Base-by-base conservation (phyloP, 2,113 vertebrate genomes). In the Seriola rivoliana region DNA sequence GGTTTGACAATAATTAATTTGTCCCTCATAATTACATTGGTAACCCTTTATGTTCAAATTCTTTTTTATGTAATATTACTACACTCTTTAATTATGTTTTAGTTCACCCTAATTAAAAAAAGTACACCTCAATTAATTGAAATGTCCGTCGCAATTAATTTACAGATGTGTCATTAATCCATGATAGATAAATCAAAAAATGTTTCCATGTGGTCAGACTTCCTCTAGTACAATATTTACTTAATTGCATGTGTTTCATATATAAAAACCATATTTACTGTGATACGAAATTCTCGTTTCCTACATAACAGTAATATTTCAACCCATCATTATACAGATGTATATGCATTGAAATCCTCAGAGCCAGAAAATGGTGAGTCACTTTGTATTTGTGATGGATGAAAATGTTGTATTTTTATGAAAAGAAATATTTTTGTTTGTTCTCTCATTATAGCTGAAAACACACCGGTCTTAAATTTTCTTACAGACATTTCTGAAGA, bases 131-230 rank as follows among this genome's bases (percentile, higher is more conserved):
- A 44, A 55, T 75, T 64, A 55, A 57, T 60, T 25, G 14, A 25
- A 4, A 73, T 66, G 50, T 11, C 8, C 19, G n/a, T 65, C 16
- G 34, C 29, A 11, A 59, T 36, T 62, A 55, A 55, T 55, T 3
- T 23, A 2, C 17, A 71, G 25, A 55, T 58, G 52, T 29, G 12
- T 67, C 11, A 44, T 57, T 5, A 70, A 70, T 38, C 3, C 38
- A 46, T 34, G 25, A 80, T 17, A 25, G n/a, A 58, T 72, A 17
- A 67, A 68, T 54, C 29, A 69, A 36, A 48, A 50, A 21, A 34
- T 34, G 54, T 25, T 29, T 14, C 13, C 25, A 36, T 69, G 38
- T 54, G 23, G n/a, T n/a, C 67, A 54, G 67, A 21, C 23, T 48
- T 32, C 36, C 3, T 42, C 5, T 54, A 14, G 17, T n/a, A 36